Evolutionary conservation across 1,140 invertebrate genomes (phyloP).

Genomic region (Trialeurodes vaporariorum): DNA sequence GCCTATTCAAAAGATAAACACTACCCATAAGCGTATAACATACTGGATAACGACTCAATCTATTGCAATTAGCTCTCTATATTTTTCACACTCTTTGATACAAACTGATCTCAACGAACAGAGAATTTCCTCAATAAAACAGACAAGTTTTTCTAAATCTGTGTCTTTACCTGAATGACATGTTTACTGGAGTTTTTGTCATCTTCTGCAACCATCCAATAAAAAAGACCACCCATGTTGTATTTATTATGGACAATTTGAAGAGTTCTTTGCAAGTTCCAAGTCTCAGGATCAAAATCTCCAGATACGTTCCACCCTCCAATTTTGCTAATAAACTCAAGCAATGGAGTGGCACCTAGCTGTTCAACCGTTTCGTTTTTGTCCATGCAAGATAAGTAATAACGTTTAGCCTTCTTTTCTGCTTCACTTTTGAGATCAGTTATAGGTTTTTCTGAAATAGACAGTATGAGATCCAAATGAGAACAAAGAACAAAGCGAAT

Average conservation of each 20-base stretch:
- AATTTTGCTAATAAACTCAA: slow-evolving; percentile 54
- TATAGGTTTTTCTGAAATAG: slow-evolving; percentile 42
- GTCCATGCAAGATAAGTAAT: slow-evolving; percentile 90
- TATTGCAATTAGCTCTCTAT: too few relatives aligned
- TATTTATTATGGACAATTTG: slow-evolving; percentile 74
- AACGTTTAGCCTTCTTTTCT: slow-evolving; percentile 77
- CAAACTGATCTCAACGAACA: too few relatives aligned
- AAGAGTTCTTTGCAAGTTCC: slow-evolving; percentile 62
- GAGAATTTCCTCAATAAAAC: too few relatives aligned
- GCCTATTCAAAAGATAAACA: too few relatives aligned
- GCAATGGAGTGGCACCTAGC: slow-evolving; percentile 64
- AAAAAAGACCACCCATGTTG: slow-evolving; percentile 79
- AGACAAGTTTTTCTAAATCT: too few relatives aligned
- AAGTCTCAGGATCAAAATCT: slow-evolving; percentile 48
- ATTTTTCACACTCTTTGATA: too few relatives aligned
- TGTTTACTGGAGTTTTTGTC: slow-evolving; percentile 81
- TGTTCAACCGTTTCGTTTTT: slow-evolving; percentile 80
- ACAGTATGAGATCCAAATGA: background rate
- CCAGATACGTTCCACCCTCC: slow-evolving; percentile 63
- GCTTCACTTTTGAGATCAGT: slow-evolving; percentile 56
- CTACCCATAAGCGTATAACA: too few relatives aligned
- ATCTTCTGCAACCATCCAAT: slow-evolving; percentile 84
- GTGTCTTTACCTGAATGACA: slow-evolving; percentile 72
- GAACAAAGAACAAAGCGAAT: background rate
- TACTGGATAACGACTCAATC: too few relatives aligned